phyloP scores from a whole-genome alignment of 2,797 vertebrate genomes.

The Galagoides demidoff region DNA sequence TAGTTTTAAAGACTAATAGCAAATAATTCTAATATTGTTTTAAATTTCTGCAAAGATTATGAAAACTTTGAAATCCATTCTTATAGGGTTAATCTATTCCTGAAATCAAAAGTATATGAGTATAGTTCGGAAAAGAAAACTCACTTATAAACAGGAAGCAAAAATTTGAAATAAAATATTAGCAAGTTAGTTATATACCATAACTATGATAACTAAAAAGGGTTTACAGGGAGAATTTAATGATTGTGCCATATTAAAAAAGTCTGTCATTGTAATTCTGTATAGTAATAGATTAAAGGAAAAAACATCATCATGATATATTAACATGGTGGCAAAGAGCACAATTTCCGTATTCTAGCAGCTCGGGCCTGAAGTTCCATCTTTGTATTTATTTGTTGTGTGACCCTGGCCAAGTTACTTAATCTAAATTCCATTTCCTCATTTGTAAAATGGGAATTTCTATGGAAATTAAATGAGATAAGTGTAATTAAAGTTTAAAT shows the following conservation, averaged over 20 bases:
- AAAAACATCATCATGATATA: not conserved
- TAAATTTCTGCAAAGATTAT: not conserved
- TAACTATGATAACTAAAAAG: not conserved
- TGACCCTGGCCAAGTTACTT: not conserved
- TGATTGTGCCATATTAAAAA: not conserved
- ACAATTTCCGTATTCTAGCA: not conserved
- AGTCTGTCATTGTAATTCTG: not conserved
- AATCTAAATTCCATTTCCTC: not conserved
- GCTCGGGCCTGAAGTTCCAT: not conserved
- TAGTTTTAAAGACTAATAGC: not conserved
- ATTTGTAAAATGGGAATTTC: not conserved
- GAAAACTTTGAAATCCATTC: not conserved
- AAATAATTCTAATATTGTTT: not conserved
- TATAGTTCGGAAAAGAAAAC: not conserved
- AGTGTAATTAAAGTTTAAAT: not conserved
- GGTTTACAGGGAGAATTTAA: not conserved
- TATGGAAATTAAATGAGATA: not conserved
- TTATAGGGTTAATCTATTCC: not conserved
- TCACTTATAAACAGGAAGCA: not conserved
- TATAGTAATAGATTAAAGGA: not conserved
- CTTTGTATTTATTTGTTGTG: not conserved
- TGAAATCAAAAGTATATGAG: not conserved
- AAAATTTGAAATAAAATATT: constrained; percentile 11
- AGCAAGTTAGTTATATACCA: not conserved
- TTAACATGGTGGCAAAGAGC: not conserved